Evolutionary conservation across 23 tunicate species (phyloP).

Genomic region (Styela plicata): DNA sequence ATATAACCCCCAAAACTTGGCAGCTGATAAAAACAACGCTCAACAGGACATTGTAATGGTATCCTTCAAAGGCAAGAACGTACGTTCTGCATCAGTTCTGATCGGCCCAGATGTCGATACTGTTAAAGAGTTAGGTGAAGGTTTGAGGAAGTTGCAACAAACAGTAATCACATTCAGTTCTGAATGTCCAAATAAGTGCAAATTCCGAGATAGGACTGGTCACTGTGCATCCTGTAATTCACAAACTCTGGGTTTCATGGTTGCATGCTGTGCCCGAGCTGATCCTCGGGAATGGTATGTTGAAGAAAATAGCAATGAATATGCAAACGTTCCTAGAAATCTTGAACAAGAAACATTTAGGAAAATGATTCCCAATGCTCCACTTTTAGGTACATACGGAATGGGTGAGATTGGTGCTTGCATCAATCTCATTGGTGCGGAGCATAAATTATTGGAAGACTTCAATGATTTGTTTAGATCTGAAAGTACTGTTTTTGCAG

Average conservation of each 20-base stretch:
- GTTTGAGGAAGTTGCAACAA: not conserved
- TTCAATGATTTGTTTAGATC: not conserved
- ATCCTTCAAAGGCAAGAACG: constrained; percentile 22
- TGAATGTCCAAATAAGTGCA: constrained; percentile 1
- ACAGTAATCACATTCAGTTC: not conserved
- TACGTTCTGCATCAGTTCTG: constrained; percentile 17
- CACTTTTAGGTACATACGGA: constrained; percentile 17
- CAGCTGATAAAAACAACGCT: not conserved
- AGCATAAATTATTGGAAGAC: not conserved
- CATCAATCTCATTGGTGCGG: constrained; percentile 3
- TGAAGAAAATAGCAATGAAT: not conserved
- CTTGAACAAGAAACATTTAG: constrained; percentile 17
- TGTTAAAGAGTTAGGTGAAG: not conserved
- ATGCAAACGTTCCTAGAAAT: not conserved
- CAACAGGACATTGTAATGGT: not conserved
- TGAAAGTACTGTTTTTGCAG: constrained; percentile 10
- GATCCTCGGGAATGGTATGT: constrained; percentile 2
- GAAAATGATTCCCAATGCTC: constrained; percentile 9
- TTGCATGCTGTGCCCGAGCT: constrained; percentile 7
- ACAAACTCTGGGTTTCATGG: constrained; percentile 20
- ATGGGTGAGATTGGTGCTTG: constrained; percentile 17
- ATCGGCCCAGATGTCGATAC: not conserved
- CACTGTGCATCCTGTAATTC: constrained; percentile 2
- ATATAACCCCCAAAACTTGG: not conserved
- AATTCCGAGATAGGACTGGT: not conserved